These are phyloP conservation scores for Pygoscelis adeliae DNA, from an alignment of 2,113 vertebrate genomes.

Conservation along the genomic window DNA sequence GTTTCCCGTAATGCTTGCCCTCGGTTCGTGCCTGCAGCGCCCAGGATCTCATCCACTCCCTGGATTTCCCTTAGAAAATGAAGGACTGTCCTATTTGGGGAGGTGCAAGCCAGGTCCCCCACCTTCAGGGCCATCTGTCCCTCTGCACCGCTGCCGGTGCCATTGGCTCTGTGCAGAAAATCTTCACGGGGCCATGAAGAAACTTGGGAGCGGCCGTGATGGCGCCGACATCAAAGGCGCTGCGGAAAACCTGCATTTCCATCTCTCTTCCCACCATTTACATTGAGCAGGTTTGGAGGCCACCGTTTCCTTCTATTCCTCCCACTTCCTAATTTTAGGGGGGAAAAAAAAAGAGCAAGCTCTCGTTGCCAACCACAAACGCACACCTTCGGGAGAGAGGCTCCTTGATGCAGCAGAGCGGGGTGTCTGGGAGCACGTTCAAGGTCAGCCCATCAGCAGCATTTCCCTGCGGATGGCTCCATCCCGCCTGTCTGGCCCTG, in stretches of 20 bases:
- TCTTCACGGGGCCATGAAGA: neutral
- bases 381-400: neutral
- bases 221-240: slow-evolving; percentile 6
- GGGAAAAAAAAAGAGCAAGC: neutral
- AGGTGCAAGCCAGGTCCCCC: neutral
- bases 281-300: neutral
- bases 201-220: neutral
- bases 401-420: neutral
- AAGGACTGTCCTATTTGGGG: neutral
- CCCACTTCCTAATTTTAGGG: slow-evolving; percentile 34
- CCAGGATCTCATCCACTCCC: neutral
- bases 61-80: neutral
- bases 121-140: neutral
- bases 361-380: neutral
- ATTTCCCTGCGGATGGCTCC: neutral
- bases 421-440: neutral
- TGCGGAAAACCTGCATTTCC: neutral
- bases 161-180: neutral
- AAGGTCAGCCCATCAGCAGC: neutral
- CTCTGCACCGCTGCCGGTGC: neutral
- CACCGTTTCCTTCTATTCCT: neutral
- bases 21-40: neutral
- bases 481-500: neutral
- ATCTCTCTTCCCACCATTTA: neutral
- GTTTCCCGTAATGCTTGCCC: neutral